A percentile compares a stretch with the other conserved stretches of the same genome.
Evolutionary conservation across 2,113 vertebrate species (phyloP).

Genomic region (Carassius auratus): DNA sequence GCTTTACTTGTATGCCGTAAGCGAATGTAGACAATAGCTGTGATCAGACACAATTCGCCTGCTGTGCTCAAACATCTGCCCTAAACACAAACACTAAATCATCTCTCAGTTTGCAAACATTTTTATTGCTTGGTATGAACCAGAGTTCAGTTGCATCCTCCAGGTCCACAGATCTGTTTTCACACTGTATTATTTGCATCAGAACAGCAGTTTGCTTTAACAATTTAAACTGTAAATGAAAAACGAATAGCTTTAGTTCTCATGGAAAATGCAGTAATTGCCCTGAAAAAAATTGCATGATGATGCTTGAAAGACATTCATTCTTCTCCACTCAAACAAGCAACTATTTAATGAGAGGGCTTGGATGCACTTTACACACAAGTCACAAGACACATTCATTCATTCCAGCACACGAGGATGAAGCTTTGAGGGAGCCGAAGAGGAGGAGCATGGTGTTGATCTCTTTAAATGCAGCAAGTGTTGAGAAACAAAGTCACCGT

Average conservation of each 20-base stretch:
- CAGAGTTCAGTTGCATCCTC: neutral
- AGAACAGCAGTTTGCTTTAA: too few relatives aligned
- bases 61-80: neutral
- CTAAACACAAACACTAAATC: neutral
- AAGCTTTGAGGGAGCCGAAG: constrained; percentile 9
- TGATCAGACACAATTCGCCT: neutral
- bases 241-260: constrained; percentile 51
- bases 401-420: constrained; percentile 53
- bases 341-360: constrained; percentile 60
- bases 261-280: constrained; percentile 51
- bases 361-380: constrained; percentile 67
- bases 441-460: neutral
- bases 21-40: too few relatives aligned
- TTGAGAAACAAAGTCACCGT: neutral
- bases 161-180: neutral
- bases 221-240: constrained; percentile 29
- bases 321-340: constrained; percentile 59
- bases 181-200: neutral
- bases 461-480: neutral
- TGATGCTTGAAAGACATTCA: constrained; percentile 63
- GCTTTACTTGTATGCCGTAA: too few relatives aligned
- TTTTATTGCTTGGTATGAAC: neutral
- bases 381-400: constrained; percentile 75
- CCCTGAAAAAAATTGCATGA: constrained; percentile 54
- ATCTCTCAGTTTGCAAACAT: neutral